Base-by-base conservation (phyloP, 1,140 invertebrate species). In the Pseudomyrmex concolor region DNA sequence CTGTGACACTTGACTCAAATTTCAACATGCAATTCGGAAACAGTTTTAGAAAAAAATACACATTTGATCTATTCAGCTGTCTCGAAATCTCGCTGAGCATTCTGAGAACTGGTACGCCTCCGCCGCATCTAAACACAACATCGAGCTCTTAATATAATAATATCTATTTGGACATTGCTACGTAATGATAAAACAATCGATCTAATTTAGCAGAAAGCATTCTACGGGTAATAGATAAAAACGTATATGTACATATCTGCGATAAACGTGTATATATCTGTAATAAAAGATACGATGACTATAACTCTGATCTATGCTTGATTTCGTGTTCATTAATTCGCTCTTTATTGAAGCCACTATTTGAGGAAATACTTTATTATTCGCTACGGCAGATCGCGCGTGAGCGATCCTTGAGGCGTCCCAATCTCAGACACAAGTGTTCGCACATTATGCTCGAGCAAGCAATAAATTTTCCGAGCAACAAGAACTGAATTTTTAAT, bases 81-180 rank as follows among this genome's bases (percentile, higher is more conserved):
- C 8, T 66, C 54, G 51, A 68, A 76, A 76, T 74, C 51, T 51
- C 68, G 10, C 64, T 59, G 34, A 34, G 54, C 68, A 54, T 66
- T 66, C 45, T 25, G 72, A 85, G 60, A 60, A 89, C 83, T 85
- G 67, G 72, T 73, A 85, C 72, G 88, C 78, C 83, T 88, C 78
- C 72, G 74, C 59, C 63, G 81, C 51, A 86, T 86, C 77, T 89
- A 83, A 80, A 84, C 84, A 89, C 87, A 89, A 88, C 87, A 88
- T 88, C 83, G 72, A 89, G 70, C 84, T 83, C 19, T 86, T 34
- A 89, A 86, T 88, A 64, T 48, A 89, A 85, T 88, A 64, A 76
- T 70, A 86, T 15, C 86, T 89, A 89, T 78, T 62, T 84, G 54
- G 62, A 74, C 83, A 76, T 68, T 84, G 85, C 87, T 88, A 89